These are phyloP conservation scores for Pandion haliaetus DNA, from an alignment of 2,113 vertebrate genomes.

Conservation along the genomic window DNA sequence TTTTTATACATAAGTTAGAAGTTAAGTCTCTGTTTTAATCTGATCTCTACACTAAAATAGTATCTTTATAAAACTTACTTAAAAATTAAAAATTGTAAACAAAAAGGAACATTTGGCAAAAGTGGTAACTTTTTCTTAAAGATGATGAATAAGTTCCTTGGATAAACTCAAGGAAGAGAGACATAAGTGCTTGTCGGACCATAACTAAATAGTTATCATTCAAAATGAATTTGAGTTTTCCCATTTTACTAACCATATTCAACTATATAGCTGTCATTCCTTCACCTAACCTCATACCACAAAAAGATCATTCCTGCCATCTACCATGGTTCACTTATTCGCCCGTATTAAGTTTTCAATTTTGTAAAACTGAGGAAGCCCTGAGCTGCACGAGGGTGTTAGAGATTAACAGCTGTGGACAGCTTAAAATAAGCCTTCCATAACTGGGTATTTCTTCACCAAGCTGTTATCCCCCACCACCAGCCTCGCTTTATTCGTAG, in stretches of 20 bases:
- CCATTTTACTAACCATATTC: too few relatives aligned
- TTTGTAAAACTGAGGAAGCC: background rate
- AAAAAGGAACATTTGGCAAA: background rate
- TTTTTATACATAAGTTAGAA: background rate
- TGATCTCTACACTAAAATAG: background rate
- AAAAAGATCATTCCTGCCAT: too few relatives aligned
- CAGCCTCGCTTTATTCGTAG: background rate
- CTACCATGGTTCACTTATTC: background rate
- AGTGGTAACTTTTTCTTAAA: background rate
- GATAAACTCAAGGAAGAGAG: background rate
- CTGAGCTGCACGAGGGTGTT: background rate
- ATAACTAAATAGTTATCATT: too few relatives aligned
- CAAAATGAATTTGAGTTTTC: background rate
- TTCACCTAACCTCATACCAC: background rate
- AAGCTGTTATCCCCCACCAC: background rate
- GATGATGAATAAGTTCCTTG: background rate
- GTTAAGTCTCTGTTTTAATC: background rate
- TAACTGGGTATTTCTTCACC: background rate
- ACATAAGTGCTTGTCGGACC: background rate
- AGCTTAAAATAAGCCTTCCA: background rate
- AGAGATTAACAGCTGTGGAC: background rate
- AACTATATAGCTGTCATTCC: fast-evolving
- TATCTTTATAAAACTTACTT: background rate
- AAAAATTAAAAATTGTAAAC: background rate
- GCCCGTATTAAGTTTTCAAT: background rate